Base-by-base conservation (phyloP, 2,113 vertebrate genomes). In the Microtus richardsoni region DNA sequence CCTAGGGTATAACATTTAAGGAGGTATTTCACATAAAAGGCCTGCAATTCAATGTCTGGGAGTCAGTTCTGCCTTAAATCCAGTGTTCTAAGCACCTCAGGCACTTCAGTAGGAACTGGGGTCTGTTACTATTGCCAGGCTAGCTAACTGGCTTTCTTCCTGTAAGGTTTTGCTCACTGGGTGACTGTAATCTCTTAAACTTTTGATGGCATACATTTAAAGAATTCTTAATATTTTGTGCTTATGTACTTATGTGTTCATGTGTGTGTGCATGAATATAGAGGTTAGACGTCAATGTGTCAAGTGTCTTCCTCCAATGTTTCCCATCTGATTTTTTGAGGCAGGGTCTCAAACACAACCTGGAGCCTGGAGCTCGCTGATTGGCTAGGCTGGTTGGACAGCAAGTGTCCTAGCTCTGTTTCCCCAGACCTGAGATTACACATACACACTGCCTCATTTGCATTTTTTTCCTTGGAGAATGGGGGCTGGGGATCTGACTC, bases 141-240 rank as follows among this genome's bases (percentile, higher is more conserved):
- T 86, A 77, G 49, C 66, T 44, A n/a, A 66, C 39, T 83, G 19
- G 4, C 36, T 8, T 0, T 49, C 10, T 66, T 47, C 28, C 41
- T 60, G 28, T 41, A 54, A 7, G 47, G 28, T 47, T 60, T 36
- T 41, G 2, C 22, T 60, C 10, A 39, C 17, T 66, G 36, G n/a
- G 5, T 41, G 39, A 89, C 19, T 73, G 62, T 91, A 52, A 91
- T 44, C n/a, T 75, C n/a, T 94, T 89, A 78, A 58, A 8, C 16
- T 75, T 91, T 80, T 33, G 10, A 52, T 90, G 82, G 5, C 33
- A 74, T 44, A 44, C 7, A 91, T 39, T 54, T 85, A 86, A 68
- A 70, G 22, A 36, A 24, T 24, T 80, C 30, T 85, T 49, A 44
- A 70, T 30, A 6, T 78, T 22, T 64, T 64, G 28, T 47, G 17